phyloP scores from a whole-genome alignment of 2,797 vertebrate species.

The Chrysocyon brachyurus region DNA sequence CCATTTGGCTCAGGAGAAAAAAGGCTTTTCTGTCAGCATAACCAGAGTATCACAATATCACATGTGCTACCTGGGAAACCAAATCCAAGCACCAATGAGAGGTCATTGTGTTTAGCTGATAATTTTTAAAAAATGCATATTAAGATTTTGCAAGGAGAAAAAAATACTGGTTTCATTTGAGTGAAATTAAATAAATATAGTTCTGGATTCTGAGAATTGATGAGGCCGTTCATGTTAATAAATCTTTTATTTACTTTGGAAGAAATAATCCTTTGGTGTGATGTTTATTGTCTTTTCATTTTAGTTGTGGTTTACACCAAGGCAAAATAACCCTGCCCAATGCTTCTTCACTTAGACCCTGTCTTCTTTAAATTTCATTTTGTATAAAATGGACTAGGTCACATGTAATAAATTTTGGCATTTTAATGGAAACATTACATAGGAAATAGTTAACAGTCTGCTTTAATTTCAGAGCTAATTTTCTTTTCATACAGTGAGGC shows the following conservation, averaged over 20 bases:
- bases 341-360: conserved; percentile 33
- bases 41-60: neutral
- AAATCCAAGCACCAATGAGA: neutral
- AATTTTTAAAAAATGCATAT: neutral
- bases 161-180: conserved; percentile 54
- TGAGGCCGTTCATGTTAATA: conserved; percentile 67
- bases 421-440: conserved; percentile 80
- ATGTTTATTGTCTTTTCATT: conserved; percentile 70
- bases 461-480: conserved; percentile 83
- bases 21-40: neutral
- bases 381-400: conserved; percentile 61
- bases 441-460: conserved; percentile 81
- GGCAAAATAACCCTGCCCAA: conserved; percentile 13
- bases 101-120: conserved; percentile 1
- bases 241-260: conserved; percentile 76
- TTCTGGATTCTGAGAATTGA: conserved; percentile 61
- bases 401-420: conserved; percentile 73
- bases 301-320: conserved; percentile 59
- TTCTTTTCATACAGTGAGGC: conserved; percentile 58
- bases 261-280: conserved; percentile 64
- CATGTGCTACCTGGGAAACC: conserved; percentile 9
- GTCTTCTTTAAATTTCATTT: conserved; percentile 74
- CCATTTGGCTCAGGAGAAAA: neutral
- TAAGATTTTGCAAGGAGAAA: conserved; percentile 27
- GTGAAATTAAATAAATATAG: conserved; percentile 61